Evolutionary conservation across 2,113 vertebrate genomes (phyloP).

Genomic region (Muntiacus reevesi): DNA sequence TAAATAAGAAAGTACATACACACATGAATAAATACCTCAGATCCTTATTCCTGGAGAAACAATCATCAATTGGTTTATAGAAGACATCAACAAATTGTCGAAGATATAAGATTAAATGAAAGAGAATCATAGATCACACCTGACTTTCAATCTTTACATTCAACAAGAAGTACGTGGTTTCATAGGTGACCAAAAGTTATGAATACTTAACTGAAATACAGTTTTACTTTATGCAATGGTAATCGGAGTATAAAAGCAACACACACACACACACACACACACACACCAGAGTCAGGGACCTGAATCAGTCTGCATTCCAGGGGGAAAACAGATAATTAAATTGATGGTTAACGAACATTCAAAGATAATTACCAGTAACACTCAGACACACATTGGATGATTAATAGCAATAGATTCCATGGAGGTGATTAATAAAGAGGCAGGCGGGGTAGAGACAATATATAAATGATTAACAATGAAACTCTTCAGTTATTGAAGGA

Average conservation of each 20-base stretch:
- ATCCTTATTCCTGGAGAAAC: not conserved
- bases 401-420: conserved; percentile 46
- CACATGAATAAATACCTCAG: not conserved
- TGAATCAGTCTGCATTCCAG: not conserved
- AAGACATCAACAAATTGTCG: not conserved
- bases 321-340: conserved; percentile 56
- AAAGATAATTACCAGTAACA: conserved; percentile 51
- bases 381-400: conserved; percentile 35
- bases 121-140: not conserved
- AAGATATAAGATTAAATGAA: conserved; percentile 3
- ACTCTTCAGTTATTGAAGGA: not conserved
- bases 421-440: conserved; percentile 48
- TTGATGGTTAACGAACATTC: conserved; percentile 44
- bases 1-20: not conserved
- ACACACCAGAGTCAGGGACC: not conserved
- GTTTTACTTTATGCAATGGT: not conserved
- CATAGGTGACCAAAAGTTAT: not conserved
- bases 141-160: not conserved
- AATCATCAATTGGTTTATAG: not conserved
- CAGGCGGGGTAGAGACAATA: conserved; percentile 15
- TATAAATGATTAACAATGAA: conserved; percentile 52
- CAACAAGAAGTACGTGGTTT: not conserved
- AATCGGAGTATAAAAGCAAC: not conserved
- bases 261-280: not conserved
- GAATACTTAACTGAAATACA: not conserved